Evolutionary conservation across 2,113 vertebrate species (phyloP).

Genomic region (Serilophus lunatus): DNA sequence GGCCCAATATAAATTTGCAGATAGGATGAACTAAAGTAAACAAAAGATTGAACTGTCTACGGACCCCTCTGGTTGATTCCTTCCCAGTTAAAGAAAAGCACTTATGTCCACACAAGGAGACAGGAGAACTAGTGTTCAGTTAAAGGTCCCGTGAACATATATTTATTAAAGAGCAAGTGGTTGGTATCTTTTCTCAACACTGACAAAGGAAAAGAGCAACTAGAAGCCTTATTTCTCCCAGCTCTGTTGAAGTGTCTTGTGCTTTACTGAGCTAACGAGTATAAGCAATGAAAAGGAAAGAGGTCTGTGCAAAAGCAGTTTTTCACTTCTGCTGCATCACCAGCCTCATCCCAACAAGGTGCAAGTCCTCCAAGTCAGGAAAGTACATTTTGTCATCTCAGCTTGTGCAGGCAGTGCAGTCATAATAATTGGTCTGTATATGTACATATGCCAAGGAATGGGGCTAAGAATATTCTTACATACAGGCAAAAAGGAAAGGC

Average conservation of each 20-base stretch:
- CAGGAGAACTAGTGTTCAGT: neutral
- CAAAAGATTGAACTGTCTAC: neutral
- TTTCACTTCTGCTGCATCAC: neutral
- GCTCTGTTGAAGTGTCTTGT: neutral
- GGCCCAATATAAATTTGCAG: neutral
- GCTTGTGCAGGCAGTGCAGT: neutral
- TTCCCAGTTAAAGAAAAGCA: neutral
- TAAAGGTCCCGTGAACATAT: neutral
- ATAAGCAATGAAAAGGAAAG: neutral
- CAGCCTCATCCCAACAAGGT: neutral
- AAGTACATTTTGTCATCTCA: neutral
- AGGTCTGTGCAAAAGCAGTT: neutral
- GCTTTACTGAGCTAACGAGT: neutral
- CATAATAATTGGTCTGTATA: neutral
- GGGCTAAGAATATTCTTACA: neutral
- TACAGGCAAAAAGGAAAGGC: neutral
- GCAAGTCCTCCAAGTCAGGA: neutral
- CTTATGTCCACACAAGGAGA: neutral
- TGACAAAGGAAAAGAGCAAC: neutral
- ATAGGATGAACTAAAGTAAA: neutral
- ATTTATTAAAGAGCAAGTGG: neutral
- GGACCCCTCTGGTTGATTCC: neutral
- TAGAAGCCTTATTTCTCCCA: neutral
- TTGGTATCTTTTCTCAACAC: neutral
- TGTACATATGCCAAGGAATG: neutral